Evolutionary conservation across 35 echinoderm and acorn worm genomes (phyloP).

Genomic region (Nesometra sesokonis): DNA sequence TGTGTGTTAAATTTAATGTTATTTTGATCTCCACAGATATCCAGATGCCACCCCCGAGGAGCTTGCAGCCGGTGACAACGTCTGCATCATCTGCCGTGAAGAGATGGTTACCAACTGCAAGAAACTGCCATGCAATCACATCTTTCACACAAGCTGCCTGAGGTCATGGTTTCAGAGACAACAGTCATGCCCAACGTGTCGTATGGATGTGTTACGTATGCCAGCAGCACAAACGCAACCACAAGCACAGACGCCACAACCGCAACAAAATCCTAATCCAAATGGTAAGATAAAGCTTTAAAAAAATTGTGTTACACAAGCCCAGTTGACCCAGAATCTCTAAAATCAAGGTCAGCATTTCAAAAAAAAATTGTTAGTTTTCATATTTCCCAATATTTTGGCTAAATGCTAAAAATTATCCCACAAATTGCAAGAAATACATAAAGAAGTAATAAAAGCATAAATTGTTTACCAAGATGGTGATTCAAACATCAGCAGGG

Average conservation of each 20-base stretch:
- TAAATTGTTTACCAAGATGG: too few relatives aligned
- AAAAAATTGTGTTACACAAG: too few relatives aligned
- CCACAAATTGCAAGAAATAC: too few relatives aligned
- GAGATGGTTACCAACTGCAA: constrained; percentile 93
- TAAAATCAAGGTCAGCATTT: too few relatives aligned
- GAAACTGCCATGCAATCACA: constrained; percentile 96
- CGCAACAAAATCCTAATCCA: constrained; percentile 27
- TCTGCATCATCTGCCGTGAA: constrained; percentile 97
- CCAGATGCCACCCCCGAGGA: constrained; percentile 94
- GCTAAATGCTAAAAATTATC: too few relatives aligned
- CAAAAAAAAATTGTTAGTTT: too few relatives aligned
- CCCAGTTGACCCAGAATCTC: too few relatives aligned
- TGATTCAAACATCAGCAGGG: too few relatives aligned
- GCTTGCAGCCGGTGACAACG: constrained; percentile 67
- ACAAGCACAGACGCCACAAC: constrained; percentile 23
- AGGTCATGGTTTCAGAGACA: constrained; percentile 97
- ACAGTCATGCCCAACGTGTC: constrained; percentile 89
- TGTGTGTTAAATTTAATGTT: too few relatives aligned
- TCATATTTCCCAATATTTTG: too few relatives aligned
- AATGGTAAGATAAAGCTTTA: background rate
- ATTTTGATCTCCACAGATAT: constrained; percentile 38
- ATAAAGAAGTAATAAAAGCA: too few relatives aligned
- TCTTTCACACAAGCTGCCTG: constrained; percentile 94
- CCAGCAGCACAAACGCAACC: constrained; percentile 18
- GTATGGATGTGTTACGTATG: constrained; percentile 85